A percentile compares a stretch with the other conserved stretches of the same genome.
These are phyloP conservation scores for Apaloderma vittatum DNA, from an alignment of 2,113 vertebrate species.

Conservation along the genomic window DNA sequence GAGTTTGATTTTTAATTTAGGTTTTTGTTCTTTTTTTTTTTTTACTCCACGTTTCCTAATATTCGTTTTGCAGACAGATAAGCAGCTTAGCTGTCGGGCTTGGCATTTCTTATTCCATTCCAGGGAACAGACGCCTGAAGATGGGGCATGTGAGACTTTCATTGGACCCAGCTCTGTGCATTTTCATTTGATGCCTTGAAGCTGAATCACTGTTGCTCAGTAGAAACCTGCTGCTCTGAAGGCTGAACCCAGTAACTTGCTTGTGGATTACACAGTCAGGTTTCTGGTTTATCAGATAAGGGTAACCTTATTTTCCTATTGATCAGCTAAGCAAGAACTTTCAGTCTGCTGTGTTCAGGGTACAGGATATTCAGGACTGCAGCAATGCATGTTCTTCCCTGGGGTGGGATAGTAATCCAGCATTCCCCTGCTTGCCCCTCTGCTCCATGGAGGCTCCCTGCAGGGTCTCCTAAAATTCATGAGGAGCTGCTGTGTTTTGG, in stretches of 20 bases:
- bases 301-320: not conserved
- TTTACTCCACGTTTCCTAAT: not conserved
- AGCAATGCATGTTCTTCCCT: not conserved
- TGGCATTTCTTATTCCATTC: not conserved
- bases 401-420: not conserved
- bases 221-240: not conserved
- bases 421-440: not conserved
- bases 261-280: not conserved
- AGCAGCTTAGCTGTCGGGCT: not conserved
- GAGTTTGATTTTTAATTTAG: not conserved
- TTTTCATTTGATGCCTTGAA: not conserved
- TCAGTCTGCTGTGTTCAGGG: not conserved
- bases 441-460: not conserved
- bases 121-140: not conserved
- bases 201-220: slow-evolving; percentile 1
- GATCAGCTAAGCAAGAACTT: not conserved
- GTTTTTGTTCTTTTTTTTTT: not conserved
- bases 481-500: not conserved
- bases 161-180: not conserved
- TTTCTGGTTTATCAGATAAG: not conserved
- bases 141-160: not conserved
- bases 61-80: not conserved
- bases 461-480: not conserved
- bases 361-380: not conserved
- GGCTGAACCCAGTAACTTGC: not conserved